A percentile compares a stretch with the other conserved stretches of the same genome.
Evolutionary conservation across 1,140 invertebrate genomes (phyloP).

Genomic region (Eubasilissa regina): DNA sequence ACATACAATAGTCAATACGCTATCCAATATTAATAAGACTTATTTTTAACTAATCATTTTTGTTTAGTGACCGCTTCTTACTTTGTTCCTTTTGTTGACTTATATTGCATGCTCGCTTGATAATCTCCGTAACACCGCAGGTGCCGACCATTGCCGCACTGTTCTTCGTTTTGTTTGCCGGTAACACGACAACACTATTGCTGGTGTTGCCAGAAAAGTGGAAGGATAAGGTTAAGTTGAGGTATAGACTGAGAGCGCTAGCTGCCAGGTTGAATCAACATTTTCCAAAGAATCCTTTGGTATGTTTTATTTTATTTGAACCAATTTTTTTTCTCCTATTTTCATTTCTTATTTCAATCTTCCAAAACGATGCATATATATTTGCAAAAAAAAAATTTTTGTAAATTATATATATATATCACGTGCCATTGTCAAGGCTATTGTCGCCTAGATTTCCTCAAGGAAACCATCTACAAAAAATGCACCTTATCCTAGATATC

Average conservation of each 20-base stretch:
- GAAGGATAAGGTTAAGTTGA: constrained; percentile 75
- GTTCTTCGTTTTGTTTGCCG: constrained; percentile 90
- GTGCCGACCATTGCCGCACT: constrained; percentile 82
- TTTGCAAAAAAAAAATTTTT: not conserved
- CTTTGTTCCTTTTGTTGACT: not conserved
- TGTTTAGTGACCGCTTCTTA: too few species aligned
- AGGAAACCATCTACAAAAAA: too few species aligned
- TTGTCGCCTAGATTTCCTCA: too few species aligned
- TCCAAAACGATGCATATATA: not conserved
- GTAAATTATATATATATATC: not conserved
- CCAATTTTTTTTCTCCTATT: not conserved
- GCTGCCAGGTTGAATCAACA: constrained; percentile 65
- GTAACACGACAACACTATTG: constrained; percentile 87
- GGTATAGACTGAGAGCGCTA: constrained; percentile 70
- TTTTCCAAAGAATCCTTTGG: constrained; percentile 48
- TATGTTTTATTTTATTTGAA: constrained; percentile 42
- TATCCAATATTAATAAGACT: too few species aligned
- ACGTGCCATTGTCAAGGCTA: not conserved
- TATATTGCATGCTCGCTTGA: constrained; percentile 46
- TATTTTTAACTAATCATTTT: too few species aligned
- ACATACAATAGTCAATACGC: too few species aligned
- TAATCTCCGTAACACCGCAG: constrained; percentile 62
- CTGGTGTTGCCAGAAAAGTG: constrained; percentile 92
- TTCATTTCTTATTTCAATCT: too few species aligned
- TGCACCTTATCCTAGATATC: too few species aligned